Percentiles rank a stretch among this genome's conserved stretches.
phyloP scores from a whole-genome alignment of 1,140 invertebrate species.

The Pomacea maculata region DNA sequence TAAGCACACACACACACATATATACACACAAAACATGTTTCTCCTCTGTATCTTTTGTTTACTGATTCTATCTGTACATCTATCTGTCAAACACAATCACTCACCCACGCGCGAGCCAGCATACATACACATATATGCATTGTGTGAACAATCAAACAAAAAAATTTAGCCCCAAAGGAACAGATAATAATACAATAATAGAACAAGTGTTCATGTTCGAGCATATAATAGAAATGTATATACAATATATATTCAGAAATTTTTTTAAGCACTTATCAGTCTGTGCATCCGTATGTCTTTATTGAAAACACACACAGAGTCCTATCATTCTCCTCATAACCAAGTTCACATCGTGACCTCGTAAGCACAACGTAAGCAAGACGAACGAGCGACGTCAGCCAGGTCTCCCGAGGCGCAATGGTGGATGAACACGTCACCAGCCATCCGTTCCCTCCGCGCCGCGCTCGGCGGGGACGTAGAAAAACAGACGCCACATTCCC shows the following conservation, averaged over 20 bases:
- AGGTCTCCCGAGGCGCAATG: background rate
- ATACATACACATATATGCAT: background rate
- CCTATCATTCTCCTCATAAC: too few relatives aligned
- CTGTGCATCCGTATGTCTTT: background rate
- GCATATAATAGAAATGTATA: background rate
- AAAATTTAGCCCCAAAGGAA: background rate
- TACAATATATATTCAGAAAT: background rate
- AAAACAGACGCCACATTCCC: too few relatives aligned
- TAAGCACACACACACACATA: background rate
- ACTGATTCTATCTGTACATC: background rate
- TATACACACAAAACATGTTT: background rate
- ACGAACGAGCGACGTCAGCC: background rate
- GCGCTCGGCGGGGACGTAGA: background rate
- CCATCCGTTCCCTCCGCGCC: background rate
- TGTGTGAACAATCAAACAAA: background rate
- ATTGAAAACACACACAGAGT: background rate
- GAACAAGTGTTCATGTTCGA: background rate
- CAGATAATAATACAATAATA: background rate
- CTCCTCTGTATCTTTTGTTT: background rate
- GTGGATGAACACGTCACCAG: background rate
- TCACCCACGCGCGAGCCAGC: background rate
- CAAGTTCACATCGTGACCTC: too few relatives aligned
- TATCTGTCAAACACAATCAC: background rate
- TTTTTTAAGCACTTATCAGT: background rate
- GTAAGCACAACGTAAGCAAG: background rate